phyloP scores from a whole-genome alignment of 92 coral and sea anemone species.

The Parazoanthus darwini region DNA sequence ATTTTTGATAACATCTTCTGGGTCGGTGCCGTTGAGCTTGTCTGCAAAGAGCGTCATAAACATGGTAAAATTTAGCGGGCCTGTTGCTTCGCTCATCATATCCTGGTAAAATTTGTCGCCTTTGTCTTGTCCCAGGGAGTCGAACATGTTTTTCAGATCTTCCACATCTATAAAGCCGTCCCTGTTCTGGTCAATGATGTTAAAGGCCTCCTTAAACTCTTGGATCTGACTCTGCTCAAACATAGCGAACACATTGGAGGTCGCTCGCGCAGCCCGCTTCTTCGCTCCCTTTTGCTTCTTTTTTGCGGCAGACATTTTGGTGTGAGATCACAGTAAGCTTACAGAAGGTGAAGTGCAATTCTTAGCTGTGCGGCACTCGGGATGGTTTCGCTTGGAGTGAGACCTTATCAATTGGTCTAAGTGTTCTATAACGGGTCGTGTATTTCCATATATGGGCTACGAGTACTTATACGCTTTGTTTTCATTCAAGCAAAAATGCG shows the following conservation, averaged over 20 bases:
- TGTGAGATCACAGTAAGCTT: constrained; percentile 6
- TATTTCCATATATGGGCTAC: constrained; percentile 36
- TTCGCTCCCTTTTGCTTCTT: constrained; percentile 78
- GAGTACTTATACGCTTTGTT: constrained; percentile 18
- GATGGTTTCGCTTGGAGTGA: constrained; percentile 37
- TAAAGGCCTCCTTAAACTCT: constrained; percentile 95
- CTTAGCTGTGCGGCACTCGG: constrained; percentile 15
- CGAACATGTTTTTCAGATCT: constrained; percentile 86
- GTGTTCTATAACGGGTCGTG: constrained; percentile 16
- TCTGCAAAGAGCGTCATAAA: constrained; percentile 94
- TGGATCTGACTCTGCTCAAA: constrained; percentile 96
- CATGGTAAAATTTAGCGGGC: constrained; percentile 94
- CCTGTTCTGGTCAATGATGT: constrained; percentile 93
- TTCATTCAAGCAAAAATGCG: constrained; percentile 21
- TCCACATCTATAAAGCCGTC: constrained; percentile 92
- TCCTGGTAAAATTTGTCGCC: constrained; percentile 66
- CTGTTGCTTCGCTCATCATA: constrained; percentile 83
- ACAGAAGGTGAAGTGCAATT: constrained; percentile 7
- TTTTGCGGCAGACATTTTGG: constrained; percentile 43
- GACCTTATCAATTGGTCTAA: constrained; percentile 1
- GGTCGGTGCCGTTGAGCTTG: constrained; percentile 94
- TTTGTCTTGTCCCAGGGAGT: constrained; percentile 80
- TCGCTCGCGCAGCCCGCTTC: constrained; percentile 94
- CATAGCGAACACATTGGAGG: constrained; percentile 95
- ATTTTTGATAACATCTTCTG: constrained; percentile 90